Conservation (phyloP, 2,113 vertebrate genomes). For the Calonectris borealis region DNA sequence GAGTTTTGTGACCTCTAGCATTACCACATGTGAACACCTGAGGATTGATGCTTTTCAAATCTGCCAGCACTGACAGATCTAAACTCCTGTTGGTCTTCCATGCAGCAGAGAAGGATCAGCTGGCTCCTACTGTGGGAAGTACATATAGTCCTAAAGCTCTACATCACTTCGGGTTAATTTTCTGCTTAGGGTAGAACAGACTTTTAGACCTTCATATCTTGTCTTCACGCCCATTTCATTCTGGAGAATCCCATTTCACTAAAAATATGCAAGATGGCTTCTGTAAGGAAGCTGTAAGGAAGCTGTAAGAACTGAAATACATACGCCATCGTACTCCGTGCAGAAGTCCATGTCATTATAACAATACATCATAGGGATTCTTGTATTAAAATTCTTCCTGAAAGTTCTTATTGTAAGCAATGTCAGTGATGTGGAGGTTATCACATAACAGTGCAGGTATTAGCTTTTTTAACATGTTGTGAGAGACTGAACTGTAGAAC, state of each 20-base stretch:
- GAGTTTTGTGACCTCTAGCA: neutral
- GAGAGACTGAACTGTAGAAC: no score
- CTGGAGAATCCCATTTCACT: neutral
- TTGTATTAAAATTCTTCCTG: neutral
- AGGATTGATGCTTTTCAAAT: neutral
- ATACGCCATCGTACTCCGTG: accelerated
- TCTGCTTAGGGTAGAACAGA: neutral
- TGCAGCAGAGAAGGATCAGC: neutral
- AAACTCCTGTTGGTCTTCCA: neutral
- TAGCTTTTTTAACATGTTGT: neutral
- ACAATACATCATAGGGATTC: neutral
- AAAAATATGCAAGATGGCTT: neutral
- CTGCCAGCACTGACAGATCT: neutral
- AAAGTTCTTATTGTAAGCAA: neutral
- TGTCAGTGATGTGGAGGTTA: neutral
- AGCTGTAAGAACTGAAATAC: neutral
- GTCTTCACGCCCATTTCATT: neutral
- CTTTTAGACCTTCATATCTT: neutral
- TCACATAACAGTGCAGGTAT: neutral
- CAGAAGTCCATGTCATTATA: neutral
- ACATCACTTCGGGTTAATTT: neutral
- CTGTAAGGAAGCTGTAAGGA: neutral
- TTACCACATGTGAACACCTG: neutral
- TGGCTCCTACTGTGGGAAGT: neutral
- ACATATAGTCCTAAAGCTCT: neutral